These are phyloP conservation scores for Erythrolamprus reginae DNA, from an alignment of 2,113 vertebrate species.

Conservation along the genomic window DNA sequence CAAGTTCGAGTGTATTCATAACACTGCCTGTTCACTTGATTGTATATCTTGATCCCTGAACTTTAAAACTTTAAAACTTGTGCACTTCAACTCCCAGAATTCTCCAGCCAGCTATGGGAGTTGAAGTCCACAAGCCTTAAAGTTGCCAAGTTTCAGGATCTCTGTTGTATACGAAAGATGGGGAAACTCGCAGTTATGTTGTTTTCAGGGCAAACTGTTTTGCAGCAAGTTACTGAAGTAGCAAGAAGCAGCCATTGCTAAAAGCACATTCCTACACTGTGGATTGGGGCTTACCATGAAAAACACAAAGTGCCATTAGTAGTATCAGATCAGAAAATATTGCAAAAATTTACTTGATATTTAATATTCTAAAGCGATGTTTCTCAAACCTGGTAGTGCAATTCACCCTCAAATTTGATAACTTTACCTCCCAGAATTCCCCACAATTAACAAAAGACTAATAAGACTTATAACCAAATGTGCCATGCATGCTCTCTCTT, in stretches of 20 bases:
- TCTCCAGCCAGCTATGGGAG: too few species aligned
- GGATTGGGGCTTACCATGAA: not conserved
- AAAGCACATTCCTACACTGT: not conserved
- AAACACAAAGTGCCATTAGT: not conserved
- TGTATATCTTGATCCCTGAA: not conserved
- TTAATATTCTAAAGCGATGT: not conserved
- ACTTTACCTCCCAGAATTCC: not conserved
- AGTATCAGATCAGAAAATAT: not conserved
- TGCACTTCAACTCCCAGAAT: too few species aligned
- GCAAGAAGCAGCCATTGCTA: not conserved
- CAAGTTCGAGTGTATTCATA: not conserved
- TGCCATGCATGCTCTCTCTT: not conserved
- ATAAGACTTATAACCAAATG: not conserved
- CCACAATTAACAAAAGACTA: not conserved
- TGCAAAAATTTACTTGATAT: not conserved
- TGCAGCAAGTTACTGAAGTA: not conserved
- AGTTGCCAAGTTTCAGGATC: too few species aligned
- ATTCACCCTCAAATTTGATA: not conserved
- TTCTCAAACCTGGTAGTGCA: not conserved
- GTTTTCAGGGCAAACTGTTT: not conserved
- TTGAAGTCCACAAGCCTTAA: too few species aligned
- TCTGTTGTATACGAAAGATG: not conserved
- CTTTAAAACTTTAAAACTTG: too few species aligned
- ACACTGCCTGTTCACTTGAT: not conserved
- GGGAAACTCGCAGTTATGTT: too few species aligned